Base-by-base conservation (phyloP, 2,888 invertebrate genomes). In the Pyrgus malvae region DNA sequence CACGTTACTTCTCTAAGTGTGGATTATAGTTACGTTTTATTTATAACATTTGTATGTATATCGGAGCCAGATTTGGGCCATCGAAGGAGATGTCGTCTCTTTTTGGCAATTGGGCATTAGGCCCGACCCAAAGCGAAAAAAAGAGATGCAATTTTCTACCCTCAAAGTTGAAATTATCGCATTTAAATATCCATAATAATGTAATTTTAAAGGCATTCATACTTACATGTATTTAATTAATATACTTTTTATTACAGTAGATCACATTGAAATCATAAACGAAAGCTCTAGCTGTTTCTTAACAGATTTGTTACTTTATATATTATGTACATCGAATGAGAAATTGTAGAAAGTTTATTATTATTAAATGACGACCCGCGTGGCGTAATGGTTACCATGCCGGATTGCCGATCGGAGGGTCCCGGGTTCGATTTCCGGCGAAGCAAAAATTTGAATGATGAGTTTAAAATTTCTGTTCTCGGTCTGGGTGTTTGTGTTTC, bases 1-100 rank as follows among this genome's bases (percentile, higher is more conserved):
- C 82, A 77, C 81, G 65, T 75, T 73, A 72, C 53, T 66, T n/a
- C 63, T 56, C 66, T 65, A 53, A 27, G 65, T 70, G 68, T 68
- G 65, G 53, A 67, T 65, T 65, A 68, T 63, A 63, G 58, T 60
- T 40, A 55, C 27, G 41, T 56, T 56, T 38, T 16, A 50, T 49
- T 58, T 51, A 50, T 56, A 25, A 35, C 19, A n/a, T 14, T 27
- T n/a, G 19, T 14, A 48, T 54, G 37, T 49, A 42, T 56, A 56
- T 49, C 58, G 21, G 55, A 50, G 40, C 48, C 50, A 27, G 29
- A 25, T 48, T 33, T 12, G 55, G 49, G 17, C 25, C 42, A 29
- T 25, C 29, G 35, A 19, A 25, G 40, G 50, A 27, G 41, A 48
- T 25, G 21, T 11, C 21, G 44, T 51, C 41, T 42, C 23, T 57